Conservation (phyloP, 1,140 invertebrate species). For the Calephelis virginiensis region DNA sequence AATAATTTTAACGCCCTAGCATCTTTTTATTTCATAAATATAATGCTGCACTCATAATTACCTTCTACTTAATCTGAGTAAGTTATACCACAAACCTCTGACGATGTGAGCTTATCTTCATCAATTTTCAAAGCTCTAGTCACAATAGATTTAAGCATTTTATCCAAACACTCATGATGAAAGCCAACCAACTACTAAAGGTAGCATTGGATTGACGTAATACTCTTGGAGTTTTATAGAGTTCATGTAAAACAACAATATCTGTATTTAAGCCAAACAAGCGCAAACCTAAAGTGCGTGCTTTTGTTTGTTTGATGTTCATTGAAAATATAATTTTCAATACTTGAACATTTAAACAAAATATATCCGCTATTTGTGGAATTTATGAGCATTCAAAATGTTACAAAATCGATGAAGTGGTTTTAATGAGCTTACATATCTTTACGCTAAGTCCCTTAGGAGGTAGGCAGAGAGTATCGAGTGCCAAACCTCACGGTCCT, state of each 20-base stretch:
- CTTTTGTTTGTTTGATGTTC: conserved; percentile 32
- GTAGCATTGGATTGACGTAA: conserved; percentile 18
- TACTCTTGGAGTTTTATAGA: conserved; percentile 48
- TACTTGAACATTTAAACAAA: conserved; percentile 22
- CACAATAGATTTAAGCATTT: conserved; percentile 68
- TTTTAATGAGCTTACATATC: not conserved
- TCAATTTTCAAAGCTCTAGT: conserved; percentile 59
- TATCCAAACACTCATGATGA: conserved; percentile 21
- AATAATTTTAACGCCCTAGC: no score
- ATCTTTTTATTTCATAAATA: no score
- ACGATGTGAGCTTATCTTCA: conserved; percentile 38
- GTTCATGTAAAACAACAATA: conserved; percentile 63
- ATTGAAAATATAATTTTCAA: conserved; percentile 36
- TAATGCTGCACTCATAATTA: no score
- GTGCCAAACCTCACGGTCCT: no score
- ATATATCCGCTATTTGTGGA: no score
- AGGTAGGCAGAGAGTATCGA: no score
- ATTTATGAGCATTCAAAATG: no score
- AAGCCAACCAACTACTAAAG: conserved; percentile 20
- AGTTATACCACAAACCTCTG: conserved; percentile 3
- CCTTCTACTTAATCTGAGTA: no score
- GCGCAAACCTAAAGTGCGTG: conserved; percentile 71
- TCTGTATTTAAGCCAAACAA: conserved; percentile 49
- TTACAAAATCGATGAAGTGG: no score
- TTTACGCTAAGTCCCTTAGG: no score